Evolutionary conservation across 2,888 invertebrate genomes (phyloP).

Genomic region (Dorcus hopei): DNA sequence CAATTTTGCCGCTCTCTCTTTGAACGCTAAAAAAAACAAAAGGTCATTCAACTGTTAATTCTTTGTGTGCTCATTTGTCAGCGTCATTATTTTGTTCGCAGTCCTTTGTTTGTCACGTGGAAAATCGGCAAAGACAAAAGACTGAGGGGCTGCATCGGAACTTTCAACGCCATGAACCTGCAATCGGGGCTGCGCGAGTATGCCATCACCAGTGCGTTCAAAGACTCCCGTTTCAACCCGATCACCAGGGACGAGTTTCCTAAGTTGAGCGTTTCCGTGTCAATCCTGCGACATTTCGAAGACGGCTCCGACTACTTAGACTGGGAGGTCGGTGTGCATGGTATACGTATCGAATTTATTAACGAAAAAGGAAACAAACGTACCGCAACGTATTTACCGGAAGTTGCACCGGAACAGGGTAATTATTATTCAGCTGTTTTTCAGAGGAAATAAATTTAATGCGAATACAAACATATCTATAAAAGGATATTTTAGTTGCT

Average conservation of each 20-base stretch:
- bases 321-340: slow-evolving; percentile 96
- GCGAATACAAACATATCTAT: too few relatives aligned
- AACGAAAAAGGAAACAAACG: slow-evolving; percentile 91
- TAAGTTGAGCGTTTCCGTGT: slow-evolving; percentile 90
- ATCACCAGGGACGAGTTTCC: slow-evolving; percentile 88
- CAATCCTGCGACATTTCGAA: slow-evolving; percentile 94
- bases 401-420: slow-evolving; percentile 98
- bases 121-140: slow-evolving; percentile 94
- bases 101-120: slow-evolving; percentile 99
- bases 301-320: slow-evolving; percentile 92
- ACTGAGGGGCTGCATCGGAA: slow-evolving; percentile 97
- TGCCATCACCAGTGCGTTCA: slow-evolving; percentile 95
- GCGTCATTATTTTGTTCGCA: slow-evolving; percentile 44
- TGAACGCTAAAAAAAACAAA: slow-evolving; percentile 11
- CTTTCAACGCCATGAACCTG: slow-evolving; percentile 94
- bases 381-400: slow-evolving; percentile 97
- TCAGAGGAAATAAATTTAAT: too few relatives aligned
- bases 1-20: neutral
- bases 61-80: slow-evolving; percentile 27
- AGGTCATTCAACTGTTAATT: slow-evolving; percentile 41
- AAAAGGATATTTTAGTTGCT: too few relatives aligned
- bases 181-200: slow-evolving; percentile 94
- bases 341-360: slow-evolving; percentile 95
- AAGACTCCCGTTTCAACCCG: slow-evolving; percentile 95
- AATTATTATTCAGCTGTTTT: slow-evolving; percentile 14